A percentile compares a stretch with the other conserved stretches of the same genome.
These are phyloP conservation scores for Zosterops pallidus DNA, from an alignment of 2,113 vertebrate genomes.

Conservation along the genomic window DNA sequence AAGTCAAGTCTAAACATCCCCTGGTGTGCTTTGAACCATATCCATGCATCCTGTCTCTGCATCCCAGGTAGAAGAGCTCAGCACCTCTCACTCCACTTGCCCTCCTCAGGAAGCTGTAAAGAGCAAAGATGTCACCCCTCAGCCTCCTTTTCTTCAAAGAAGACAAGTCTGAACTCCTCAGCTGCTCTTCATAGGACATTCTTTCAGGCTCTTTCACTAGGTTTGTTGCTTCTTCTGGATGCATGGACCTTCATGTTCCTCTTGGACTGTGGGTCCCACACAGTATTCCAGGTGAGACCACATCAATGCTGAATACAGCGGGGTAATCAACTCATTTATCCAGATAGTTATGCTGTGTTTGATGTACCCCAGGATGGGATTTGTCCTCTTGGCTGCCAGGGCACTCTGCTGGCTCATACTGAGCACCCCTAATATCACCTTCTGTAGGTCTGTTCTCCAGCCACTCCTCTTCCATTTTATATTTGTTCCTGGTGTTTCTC, in stretches of 20 bases:
- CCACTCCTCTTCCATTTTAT: background rate
- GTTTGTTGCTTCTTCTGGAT: background rate
- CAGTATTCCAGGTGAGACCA: background rate
- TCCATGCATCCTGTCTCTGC: background rate
- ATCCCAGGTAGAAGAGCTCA: background rate
- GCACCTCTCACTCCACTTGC: background rate
- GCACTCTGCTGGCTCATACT: background rate
- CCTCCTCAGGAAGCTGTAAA: background rate
- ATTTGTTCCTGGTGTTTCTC: background rate
- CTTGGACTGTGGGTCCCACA: accelerated
- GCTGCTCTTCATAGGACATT: background rate
- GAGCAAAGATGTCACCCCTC: background rate
- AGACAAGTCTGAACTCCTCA: background rate
- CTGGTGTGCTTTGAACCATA: background rate
- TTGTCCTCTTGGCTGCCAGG: background rate
- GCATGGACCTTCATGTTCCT: background rate
- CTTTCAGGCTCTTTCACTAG: background rate
- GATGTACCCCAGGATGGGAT: background rate
- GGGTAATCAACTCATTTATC: background rate
- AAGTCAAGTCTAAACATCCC: background rate
- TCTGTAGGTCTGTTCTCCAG: background rate
- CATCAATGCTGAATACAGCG: accelerated
- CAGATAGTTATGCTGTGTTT: background rate
- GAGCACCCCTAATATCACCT: background rate
- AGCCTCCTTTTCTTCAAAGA: background rate